phyloP scores from a whole-genome alignment of 2,888 invertebrate genomes.

The Synergus gifuensis region DNA sequence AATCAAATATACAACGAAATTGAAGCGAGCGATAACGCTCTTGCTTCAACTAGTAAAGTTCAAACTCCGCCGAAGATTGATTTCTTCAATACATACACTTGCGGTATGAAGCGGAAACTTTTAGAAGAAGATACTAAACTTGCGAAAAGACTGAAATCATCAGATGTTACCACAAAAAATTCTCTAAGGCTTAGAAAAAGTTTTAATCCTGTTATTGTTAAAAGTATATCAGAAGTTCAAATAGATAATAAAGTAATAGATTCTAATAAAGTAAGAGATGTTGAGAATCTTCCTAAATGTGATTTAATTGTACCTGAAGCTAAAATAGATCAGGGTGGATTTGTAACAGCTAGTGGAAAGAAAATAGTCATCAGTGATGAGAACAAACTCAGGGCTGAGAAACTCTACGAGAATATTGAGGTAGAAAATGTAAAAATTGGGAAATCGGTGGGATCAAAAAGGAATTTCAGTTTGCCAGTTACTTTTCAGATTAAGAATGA shows the following conservation, averaged over 20 bases:
- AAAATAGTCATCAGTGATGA: constrained; percentile 61
- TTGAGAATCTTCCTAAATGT: neutral
- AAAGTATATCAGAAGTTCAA: neutral
- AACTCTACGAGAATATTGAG: constrained; percentile 42
- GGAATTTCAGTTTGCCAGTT: constrained; percentile 1
- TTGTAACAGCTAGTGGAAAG: constrained; percentile 55
- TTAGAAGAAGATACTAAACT: neutral
- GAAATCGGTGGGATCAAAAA: neutral
- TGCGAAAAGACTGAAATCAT: neutral
- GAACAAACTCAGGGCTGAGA: constrained; percentile 42
- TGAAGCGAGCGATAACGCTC: neutral
- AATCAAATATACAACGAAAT: constrained; percentile 47
- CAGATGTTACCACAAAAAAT: neutral
- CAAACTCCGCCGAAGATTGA: neutral
- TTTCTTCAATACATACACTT: neutral
- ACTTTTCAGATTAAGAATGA: neutral
- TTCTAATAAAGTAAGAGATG: neutral
- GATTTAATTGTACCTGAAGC: neutral
- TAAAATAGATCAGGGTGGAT: constrained; percentile 23
- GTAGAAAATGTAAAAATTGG: neutral
- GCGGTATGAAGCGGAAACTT: neutral
- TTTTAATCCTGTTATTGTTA: neutral
- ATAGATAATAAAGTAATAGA: neutral
- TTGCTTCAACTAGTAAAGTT: neutral
- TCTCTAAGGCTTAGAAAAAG: neutral